Evolutionary conservation across 2,113 vertebrate genomes (phyloP).

Genomic region (Oreamnos americanus): DNA sequence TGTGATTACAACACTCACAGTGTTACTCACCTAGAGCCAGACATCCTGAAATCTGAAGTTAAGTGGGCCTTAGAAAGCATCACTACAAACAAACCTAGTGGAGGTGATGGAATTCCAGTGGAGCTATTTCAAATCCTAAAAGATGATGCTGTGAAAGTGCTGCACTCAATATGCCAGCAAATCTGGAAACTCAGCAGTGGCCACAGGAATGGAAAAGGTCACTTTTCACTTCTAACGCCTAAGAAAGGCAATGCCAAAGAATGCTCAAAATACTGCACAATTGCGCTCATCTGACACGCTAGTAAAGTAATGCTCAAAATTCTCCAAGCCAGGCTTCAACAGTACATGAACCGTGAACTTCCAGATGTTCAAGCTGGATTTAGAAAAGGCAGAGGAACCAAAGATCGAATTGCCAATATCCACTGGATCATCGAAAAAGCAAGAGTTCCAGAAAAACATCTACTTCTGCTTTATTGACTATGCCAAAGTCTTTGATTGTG

Average conservation of each 20-base stretch:
- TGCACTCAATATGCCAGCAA: background rate
- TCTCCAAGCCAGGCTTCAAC: background rate
- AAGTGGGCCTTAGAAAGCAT: background rate
- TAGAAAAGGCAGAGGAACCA: background rate
- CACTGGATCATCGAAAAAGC: background rate
- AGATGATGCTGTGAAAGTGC: background rate
- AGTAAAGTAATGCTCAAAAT: background rate
- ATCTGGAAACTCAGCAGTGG: background rate
- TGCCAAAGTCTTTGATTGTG: background rate
- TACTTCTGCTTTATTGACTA: background rate
- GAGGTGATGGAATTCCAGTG: background rate
- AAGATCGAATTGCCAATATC: background rate
- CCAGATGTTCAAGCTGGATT: background rate
- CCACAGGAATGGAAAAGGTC: background rate
- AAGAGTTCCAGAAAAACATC: background rate
- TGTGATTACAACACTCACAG: too few species aligned
- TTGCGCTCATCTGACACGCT: background rate
- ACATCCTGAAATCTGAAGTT: background rate
- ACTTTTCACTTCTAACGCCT: background rate
- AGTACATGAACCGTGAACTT: accelerated
- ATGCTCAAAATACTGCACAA: background rate
- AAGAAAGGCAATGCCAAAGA: background rate
- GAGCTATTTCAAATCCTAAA: background rate
- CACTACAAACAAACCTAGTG: background rate
- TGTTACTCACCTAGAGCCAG: background rate